These are phyloP conservation scores for Propithecus coquereli DNA, from an alignment of 2,113 vertebrate species.

Conservation along the genomic window DNA sequence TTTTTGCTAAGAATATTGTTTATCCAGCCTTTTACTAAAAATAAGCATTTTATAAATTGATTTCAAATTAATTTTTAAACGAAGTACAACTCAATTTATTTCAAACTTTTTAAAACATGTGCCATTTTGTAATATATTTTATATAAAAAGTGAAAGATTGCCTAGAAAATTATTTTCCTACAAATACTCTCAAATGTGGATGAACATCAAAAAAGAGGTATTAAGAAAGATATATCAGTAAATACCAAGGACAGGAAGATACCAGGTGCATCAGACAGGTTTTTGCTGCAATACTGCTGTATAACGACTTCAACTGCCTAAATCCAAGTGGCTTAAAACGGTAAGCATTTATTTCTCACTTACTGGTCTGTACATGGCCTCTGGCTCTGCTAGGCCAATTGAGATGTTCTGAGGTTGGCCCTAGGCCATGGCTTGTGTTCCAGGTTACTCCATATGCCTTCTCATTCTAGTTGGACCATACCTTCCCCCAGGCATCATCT, in stretches of 20 bases:
- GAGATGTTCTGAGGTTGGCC: not conserved
- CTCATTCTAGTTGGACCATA: not conserved
- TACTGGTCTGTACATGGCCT: not conserved
- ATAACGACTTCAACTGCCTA: not conserved
- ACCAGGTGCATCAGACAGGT: not conserved
- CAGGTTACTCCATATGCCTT: not conserved
- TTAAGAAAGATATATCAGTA: not conserved
- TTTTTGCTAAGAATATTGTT: not conserved
- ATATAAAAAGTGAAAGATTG: not conserved
- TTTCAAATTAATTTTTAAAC: conserved; percentile 19
- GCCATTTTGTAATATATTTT: not conserved
- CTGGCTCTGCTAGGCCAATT: not conserved
- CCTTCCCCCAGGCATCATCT: not conserved
- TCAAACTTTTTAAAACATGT: not conserved
- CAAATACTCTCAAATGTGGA: not conserved
- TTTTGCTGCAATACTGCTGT: not conserved
- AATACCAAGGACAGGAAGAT: not conserved
- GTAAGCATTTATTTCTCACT: not conserved
- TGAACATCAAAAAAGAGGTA: not conserved
- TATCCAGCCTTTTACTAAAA: not conserved
- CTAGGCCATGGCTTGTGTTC: not conserved
- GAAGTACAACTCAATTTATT: not conserved
- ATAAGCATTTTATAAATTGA: not conserved
- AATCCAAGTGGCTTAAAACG: not conserved
- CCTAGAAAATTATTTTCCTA: not conserved